Percentiles rank a stretch among this genome's conserved stretches.
Conservation (phyloP, 2,888 invertebrate genomes). For the Lucinisca nassula region DNA sequence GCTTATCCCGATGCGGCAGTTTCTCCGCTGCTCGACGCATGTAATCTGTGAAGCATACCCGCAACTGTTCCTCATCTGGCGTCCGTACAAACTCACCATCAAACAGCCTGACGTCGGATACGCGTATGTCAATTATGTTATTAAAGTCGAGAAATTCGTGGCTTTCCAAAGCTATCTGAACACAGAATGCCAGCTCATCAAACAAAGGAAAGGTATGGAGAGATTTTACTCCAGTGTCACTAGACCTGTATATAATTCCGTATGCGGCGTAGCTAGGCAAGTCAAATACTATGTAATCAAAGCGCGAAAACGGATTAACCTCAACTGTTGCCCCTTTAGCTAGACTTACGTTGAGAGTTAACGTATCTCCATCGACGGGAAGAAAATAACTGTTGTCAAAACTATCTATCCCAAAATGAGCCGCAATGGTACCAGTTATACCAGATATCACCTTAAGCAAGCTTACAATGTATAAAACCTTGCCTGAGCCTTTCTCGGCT, state of each 20-base stretch:
- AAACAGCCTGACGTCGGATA: slow-evolving; percentile 40
- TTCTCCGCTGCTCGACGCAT: slow-evolving; percentile 29
- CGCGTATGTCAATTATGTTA: slow-evolving; percentile 37
- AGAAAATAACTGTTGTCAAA: background rate
- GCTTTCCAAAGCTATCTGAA: slow-evolving; percentile 32
- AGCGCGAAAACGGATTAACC: background rate
- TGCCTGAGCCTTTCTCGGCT: background rate
- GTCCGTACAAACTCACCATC: slow-evolving; percentile 45
- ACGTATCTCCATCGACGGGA: background rate
- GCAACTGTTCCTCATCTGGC: background rate
- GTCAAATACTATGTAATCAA: slow-evolving; percentile 26
- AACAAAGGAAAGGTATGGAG: slow-evolving; percentile 38
- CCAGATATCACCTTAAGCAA: background rate
- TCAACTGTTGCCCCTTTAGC: slow-evolving; percentile 48
- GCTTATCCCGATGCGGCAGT: slow-evolving; percentile 24
- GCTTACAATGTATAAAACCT: background rate
- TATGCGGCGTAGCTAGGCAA: slow-evolving; percentile 29
- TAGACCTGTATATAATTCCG: slow-evolving; percentile 11
- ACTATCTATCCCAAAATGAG: background rate
- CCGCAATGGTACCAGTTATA: background rate
- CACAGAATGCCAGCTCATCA: slow-evolving; percentile 50
- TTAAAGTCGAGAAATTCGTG: slow-evolving; percentile 53
- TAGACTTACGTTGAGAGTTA: slow-evolving; percentile 24
- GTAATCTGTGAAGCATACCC: slow-evolving; percentile 59
- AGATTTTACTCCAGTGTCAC: slow-evolving; percentile 12